These are phyloP conservation scores for Strix uralensis DNA, from an alignment of 2,113 vertebrate genomes.

Conservation along the genomic window DNA sequence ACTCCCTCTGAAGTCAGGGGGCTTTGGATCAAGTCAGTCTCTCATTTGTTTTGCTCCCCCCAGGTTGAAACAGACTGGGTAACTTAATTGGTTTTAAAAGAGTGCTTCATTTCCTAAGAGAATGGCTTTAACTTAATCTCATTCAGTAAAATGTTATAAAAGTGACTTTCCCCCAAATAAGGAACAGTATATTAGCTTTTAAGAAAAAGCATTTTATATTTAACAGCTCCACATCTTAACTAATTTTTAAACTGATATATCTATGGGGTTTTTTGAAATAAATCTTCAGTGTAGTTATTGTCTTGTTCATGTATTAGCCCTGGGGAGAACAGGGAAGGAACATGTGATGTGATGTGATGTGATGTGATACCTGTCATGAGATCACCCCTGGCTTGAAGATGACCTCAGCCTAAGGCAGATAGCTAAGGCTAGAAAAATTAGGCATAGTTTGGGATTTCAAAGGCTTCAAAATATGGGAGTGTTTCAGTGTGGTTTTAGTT, in stretches of 20 bases:
- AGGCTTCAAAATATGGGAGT: background rate
- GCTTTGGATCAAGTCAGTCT: background rate
- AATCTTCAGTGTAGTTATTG: background rate
- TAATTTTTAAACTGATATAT: background rate
- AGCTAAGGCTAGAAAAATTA: background rate
- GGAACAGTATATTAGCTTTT: background rate
- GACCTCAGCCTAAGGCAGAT: background rate
- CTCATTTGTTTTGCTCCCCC: background rate
- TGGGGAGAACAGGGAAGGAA: background rate
- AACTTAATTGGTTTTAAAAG: background rate
- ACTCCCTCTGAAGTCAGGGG: background rate
- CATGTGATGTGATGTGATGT: background rate
- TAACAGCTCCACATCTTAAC: background rate
- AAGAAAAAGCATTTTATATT: background rate
- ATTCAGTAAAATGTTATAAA: background rate
- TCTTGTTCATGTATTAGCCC: background rate
- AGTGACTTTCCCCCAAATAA: background rate
- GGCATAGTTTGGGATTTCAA: background rate
- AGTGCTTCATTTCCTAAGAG: background rate
- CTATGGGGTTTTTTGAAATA: background rate
- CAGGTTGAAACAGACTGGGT: background rate
- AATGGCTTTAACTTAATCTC: background rate
- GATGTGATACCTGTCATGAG: background rate
- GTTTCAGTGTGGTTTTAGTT: background rate
- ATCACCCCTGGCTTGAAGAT: background rate